These are phyloP conservation scores for honey bee (Apis mellifera) DNA, from an alignment of 1,140 invertebrate species.

Conservation along the genomic window DNA sequence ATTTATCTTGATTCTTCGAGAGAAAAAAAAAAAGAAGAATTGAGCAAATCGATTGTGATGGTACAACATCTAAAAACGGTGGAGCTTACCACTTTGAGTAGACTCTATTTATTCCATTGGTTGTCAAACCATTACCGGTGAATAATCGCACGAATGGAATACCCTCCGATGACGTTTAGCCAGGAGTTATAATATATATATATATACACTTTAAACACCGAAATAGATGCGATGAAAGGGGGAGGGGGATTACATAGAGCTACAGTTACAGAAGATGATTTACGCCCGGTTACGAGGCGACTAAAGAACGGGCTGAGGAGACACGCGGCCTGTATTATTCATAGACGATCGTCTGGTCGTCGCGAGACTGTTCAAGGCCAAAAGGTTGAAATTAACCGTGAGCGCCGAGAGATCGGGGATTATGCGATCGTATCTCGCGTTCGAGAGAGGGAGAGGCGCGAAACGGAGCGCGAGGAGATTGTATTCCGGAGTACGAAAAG, in stretches of 20 bases:
- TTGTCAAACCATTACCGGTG: background rate
- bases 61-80: too few species aligned
- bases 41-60: too few species aligned
- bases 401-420: conserved; percentile 16
- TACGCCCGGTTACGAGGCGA: conserved; percentile 5
- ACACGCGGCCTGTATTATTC: conserved; percentile 35
- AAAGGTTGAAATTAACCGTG: conserved; percentile 14
- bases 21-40: too few species aligned
- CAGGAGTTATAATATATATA: too few species aligned
- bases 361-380: conserved; percentile 27
- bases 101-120: too few species aligned
- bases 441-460: background rate
- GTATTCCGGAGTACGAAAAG: conserved; percentile 23
- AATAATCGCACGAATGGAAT: background rate
- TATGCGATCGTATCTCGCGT: background rate
- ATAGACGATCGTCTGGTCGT: background rate
- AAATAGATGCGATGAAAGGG: conserved; percentile 21
- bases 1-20: too few species aligned
- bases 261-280: conserved; percentile 27
- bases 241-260: too few species aligned
- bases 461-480: background rate
- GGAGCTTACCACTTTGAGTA: too few species aligned
- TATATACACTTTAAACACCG: background rate
- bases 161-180: background rate
- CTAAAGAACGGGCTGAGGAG: background rate